Conservation (phyloP, 64 coral and sea anemone genomes). For the Montipora cactus region DNA sequence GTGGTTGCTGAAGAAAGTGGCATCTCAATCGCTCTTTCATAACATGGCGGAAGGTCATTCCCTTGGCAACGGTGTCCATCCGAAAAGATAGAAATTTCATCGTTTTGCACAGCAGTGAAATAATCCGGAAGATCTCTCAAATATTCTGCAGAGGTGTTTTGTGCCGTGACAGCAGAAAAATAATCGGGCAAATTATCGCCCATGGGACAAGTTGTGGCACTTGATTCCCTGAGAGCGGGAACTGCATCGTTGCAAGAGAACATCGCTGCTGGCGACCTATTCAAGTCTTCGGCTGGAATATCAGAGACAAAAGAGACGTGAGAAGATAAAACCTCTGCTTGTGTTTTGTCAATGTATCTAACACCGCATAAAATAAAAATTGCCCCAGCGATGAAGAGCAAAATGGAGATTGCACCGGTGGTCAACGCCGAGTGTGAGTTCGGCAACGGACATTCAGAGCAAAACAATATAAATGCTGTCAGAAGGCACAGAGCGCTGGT, state of each 20-base stretch:
- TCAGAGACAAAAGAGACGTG: not conserved
- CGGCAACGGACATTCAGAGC: not conserved
- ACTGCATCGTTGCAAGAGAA: not conserved
- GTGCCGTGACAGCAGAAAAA: not conserved
- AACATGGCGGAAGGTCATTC: not conserved
- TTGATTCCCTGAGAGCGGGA: not conserved
- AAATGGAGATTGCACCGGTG: not conserved
- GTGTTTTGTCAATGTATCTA: not conserved
- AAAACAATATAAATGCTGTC: not conserved
- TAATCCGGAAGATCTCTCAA: not conserved
- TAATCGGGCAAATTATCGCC: slow-evolving; percentile 12
- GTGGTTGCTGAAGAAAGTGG: not conserved
- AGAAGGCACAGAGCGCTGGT: not conserved
- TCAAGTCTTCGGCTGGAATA: not conserved
- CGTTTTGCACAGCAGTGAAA: not conserved
- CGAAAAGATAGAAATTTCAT: not conserved
- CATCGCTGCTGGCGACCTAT: not conserved
- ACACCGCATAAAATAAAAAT: not conserved
- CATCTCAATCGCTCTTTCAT: not conserved
- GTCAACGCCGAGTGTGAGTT: not conserved
- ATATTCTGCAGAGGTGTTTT: not conserved
- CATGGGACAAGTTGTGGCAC: not conserved
- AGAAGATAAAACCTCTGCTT: not conserved
- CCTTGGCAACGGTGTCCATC: not conserved
- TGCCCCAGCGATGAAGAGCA: not conserved